Base-by-base conservation (phyloP, 2,797 vertebrate species). In the Myotis daubentonii region DNA sequence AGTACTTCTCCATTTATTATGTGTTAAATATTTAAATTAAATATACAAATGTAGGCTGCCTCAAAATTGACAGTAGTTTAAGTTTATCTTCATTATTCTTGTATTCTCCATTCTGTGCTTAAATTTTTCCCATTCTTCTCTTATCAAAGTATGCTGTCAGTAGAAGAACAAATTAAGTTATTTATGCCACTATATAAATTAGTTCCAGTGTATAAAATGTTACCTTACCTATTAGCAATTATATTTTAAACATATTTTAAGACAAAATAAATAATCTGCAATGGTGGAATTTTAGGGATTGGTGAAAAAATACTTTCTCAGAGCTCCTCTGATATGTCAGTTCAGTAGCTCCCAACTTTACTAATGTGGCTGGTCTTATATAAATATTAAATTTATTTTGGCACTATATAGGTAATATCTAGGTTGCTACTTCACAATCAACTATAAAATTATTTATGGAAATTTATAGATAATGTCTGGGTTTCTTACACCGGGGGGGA, bases 1-100 rank as follows among this genome's bases (percentile, higher is more conserved):
- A 94, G 38, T 71, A 57, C 4, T 22, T 57, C 17, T 75, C 6
- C 38, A 16, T 75, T 92, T 41, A 33, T 53, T 65, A 55, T 19
- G 13, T 66, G 8, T 84, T 36, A 87, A 78, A 91, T 88, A 79
- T 86, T 33, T 70, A 74, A 87, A n/a, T 25, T 88, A 79, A 91
- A 33, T 65, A 36, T 66, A 12, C 57, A 65, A 33, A 65, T 38
- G 22, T 75, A 11, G 30, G 19, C 22, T 38, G 25, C 72, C 65
- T 89, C 30, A 72, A 51, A 72, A 78, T 60, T 38, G 65, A 30
- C 5, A 88, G 1, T 87, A 36, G 2, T 2, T 44, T 22, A n/a
- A 15, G 8, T 53, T 86, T 74, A 33, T 53, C 5, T 87, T 60
- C 38, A 71, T 80, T 36, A 72, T 41, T 92, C 16, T 87, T 87